Conservation (phyloP, 1,140 invertebrate genomes). For the Caenorhabditis briggsae region DNA sequence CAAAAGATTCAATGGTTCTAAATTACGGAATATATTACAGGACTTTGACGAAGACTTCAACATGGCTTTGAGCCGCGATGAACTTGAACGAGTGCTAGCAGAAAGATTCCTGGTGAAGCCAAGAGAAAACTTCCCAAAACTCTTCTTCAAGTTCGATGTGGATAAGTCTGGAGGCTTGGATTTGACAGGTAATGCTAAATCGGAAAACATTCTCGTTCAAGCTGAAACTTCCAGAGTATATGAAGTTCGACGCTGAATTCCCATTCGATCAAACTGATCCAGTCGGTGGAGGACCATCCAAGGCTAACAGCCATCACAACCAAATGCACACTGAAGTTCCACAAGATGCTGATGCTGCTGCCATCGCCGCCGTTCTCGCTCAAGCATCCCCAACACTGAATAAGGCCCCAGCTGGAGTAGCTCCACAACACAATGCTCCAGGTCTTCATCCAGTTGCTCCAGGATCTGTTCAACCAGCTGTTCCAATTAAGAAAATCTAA, state of each 20-base stretch:
- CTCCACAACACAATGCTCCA: neutral
- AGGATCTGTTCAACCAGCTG: neutral
- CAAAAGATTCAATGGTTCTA: neutral
- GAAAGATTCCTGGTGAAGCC: constrained; percentile 61
- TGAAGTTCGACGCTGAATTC: constrained; percentile 63
- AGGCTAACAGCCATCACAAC: neutral
- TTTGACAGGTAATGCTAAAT: constrained; percentile 20
- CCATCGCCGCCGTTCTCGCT: constrained; percentile 18
- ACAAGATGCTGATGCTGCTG: constrained; percentile 31
- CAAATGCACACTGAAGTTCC: neutral
- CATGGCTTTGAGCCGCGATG: constrained; percentile 49
- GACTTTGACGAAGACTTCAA: constrained; percentile 61
- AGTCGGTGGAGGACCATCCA: constrained; percentile 7
- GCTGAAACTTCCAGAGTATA: constrained; percentile 50
- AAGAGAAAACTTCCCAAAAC: constrained; percentile 59
- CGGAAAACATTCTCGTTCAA: neutral
- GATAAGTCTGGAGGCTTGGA: constrained; percentile 64
- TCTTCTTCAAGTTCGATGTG: constrained; percentile 57
- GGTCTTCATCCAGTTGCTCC: constrained; percentile 28
- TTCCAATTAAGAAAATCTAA: constrained; percentile 16
- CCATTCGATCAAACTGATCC: constrained; percentile 65
- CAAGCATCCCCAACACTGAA: constrained; percentile 19
- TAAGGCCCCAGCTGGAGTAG: neutral
- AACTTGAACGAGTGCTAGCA: constrained; percentile 53
- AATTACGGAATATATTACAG: neutral